Base-by-base conservation (phyloP, 2,113 vertebrate species). In the Anoplopoma fimbria region DNA sequence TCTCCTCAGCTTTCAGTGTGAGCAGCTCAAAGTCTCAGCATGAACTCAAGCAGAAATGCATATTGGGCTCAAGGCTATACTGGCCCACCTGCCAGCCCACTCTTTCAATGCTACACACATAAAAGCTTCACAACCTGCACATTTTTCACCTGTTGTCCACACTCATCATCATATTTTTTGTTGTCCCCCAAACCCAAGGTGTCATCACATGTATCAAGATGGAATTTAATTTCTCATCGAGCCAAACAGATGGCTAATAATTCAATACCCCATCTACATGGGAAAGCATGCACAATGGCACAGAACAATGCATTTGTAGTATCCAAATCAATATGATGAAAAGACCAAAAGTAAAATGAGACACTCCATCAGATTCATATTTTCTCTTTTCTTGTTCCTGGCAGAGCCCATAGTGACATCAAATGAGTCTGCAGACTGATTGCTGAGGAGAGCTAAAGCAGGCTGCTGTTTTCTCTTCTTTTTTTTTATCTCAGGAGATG, bases 261-360 rank as follows among this genome's bases (percentile, higher is more conserved):
- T 92, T 94, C 94, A 92, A 94, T 91, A 92, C 13, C 27, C 64
- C 58, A 91, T 92, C 83, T 90, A 91, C 91, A 93, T 83, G 81
- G 88, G 79, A 86, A 83, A 89, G 81, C 85, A 81, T 74, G 79
- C 69, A 68, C 83, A 60, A 68, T 74, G 75, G 76, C 80, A 88
- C 81, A 86, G 87, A 88, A 89, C 72, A 81, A 88, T 62, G 85
- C 19, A 25, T 88, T 85, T 87, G 81, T 87, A 88, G 83, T 78
- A 70, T 75, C 83, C 85, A 87, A 92, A 91, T 95, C 93, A 89
- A 94, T 94, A 88, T 47, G 75, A 84, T 78, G 78, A 86, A 94
- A 91, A 45, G 90, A 86, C 63, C 85, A 65, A 83, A 81, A 87
- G 84, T 87, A 88, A 92, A 86, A 93, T 72, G 84, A 92, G 90